phyloP scores from a whole-genome alignment of 2,888 invertebrate genomes.

The Anoncus sp. region DNA sequence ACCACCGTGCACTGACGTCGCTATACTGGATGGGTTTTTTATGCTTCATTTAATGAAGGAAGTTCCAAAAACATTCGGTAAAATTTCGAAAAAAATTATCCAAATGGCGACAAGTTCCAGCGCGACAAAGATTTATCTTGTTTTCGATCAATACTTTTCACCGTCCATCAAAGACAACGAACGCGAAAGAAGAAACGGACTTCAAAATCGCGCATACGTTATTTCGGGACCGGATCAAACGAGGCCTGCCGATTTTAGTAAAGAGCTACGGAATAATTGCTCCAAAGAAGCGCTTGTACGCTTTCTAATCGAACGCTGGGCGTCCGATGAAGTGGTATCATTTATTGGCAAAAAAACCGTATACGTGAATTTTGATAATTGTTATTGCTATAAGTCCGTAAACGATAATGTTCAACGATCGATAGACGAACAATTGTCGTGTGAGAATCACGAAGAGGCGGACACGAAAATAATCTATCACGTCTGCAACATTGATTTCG shows the following conservation, averaged over 20 bases:
- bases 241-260: conserved; percentile 16
- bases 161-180: conserved; percentile 29
- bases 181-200: conserved; percentile 3
- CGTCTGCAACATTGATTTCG: conserved; percentile 53
- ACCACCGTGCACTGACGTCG: too few relatives aligned
- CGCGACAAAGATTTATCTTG: conserved; percentile 1
- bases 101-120: background rate
- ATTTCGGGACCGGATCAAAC: conserved; percentile 24
- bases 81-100: too few relatives aligned
- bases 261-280: background rate
- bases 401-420: too few relatives aligned
- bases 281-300: conserved; percentile 27
- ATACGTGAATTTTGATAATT: too few relatives aligned
- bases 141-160: conserved; percentile 28
- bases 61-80: too few relatives aligned
- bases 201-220: conserved; percentile 2
- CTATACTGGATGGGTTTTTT: too few relatives aligned
- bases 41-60: too few relatives aligned
- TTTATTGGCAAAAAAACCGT: too few relatives aligned
- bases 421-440: conserved; percentile 16
- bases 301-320: conserved; percentile 30
- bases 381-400: too few relatives aligned
- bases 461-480: conserved; percentile 66
- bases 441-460: conserved; percentile 65
- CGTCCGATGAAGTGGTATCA: background rate